Percentiles rank a stretch among this genome's conserved stretches.
phyloP scores from a whole-genome alignment of 2,113 vertebrate species.

The Panthera tigris region DNA sequence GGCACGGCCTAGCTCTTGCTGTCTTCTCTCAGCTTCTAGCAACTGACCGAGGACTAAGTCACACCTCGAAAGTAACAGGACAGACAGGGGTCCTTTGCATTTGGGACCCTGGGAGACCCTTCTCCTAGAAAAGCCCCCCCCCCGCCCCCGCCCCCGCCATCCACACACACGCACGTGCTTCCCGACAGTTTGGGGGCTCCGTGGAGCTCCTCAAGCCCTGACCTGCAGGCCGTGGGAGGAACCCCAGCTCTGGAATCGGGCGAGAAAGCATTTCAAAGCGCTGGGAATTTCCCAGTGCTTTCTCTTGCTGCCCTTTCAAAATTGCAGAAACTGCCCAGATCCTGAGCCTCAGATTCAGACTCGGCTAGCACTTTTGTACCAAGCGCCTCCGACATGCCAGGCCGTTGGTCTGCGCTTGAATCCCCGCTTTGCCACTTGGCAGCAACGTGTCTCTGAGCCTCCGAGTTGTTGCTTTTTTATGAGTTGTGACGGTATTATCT shows the following conservation, averaged over 20 bases:
- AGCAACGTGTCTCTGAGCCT: not conserved
- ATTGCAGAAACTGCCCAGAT: not conserved
- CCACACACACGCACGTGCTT: rapidly evolving
- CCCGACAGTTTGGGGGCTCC: too few relatives aligned
- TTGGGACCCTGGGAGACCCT: not conserved
- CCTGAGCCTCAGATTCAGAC: rapidly evolving
- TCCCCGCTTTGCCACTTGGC: rapidly evolving
- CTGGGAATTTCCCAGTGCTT: too few relatives aligned
- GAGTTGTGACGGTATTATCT: rapidly evolving
- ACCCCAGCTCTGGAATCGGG: not conserved
- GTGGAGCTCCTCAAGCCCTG: not conserved
- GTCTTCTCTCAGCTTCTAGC: rapidly evolving
- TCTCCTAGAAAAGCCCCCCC: not conserved
- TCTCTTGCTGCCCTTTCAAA: not conserved
- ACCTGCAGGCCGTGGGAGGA: not conserved
- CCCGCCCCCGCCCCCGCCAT: too few relatives aligned
- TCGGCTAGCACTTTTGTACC: rapidly evolving
- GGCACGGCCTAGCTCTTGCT: rapidly evolving
- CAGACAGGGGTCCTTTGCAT: not conserved
- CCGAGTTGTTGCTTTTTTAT: not conserved
- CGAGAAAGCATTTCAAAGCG: not conserved
- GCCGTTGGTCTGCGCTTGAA: rapidly evolving
- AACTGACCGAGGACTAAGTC: not conserved
- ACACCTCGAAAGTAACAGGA: not conserved
- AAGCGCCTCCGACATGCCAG: rapidly evolving